These are phyloP conservation scores for Drosophila melanogaster DNA, from an alignment of 1,140 invertebrate species.

Conservation along the genomic window DNA sequence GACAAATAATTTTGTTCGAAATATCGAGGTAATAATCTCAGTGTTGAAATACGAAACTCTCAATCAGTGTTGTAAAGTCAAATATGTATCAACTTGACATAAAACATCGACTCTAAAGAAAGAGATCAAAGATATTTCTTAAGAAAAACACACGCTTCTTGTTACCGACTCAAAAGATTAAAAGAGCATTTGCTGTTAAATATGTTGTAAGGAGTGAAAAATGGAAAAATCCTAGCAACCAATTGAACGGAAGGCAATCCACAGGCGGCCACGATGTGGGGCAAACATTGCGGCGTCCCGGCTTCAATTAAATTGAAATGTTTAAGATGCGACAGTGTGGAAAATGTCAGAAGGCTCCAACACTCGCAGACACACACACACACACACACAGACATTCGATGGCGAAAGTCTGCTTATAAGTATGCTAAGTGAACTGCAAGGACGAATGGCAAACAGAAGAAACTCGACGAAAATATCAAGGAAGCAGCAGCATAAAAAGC, in stretches of 20 bases:
- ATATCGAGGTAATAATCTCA: too few relatives aligned
- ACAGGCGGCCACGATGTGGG: slow-evolving; percentile 36
- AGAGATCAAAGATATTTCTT: not conserved
- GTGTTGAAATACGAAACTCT: too few relatives aligned
- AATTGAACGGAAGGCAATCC: slow-evolving; percentile 61
- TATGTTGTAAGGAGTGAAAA: not conserved
- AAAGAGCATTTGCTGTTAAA: not conserved
- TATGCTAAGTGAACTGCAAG: slow-evolving; percentile 52
- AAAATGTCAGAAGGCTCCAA: slow-evolving; percentile 50
- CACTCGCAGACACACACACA: not conserved
- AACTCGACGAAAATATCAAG: not conserved
- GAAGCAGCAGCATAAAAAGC: not conserved
- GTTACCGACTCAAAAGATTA: slow-evolving; percentile 44
- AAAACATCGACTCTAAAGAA: not conserved
- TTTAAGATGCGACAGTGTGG: slow-evolving; percentile 65
- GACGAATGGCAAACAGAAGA: slow-evolving; percentile 13
- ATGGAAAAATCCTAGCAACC: slow-evolving; percentile 23
- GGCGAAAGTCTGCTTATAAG: slow-evolving; percentile 4
- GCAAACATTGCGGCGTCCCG: slow-evolving; percentile 30
- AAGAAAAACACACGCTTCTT: not conserved
- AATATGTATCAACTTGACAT: too few relatives aligned
- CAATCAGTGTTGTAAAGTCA: not conserved
- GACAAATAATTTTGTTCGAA: too few relatives aligned
- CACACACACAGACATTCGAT: not conserved
- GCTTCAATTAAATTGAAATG: slow-evolving; percentile 69